These are phyloP conservation scores for Seira sanloemensis DNA, from an alignment of 2,888 invertebrate species.

Conservation along the genomic window DNA sequence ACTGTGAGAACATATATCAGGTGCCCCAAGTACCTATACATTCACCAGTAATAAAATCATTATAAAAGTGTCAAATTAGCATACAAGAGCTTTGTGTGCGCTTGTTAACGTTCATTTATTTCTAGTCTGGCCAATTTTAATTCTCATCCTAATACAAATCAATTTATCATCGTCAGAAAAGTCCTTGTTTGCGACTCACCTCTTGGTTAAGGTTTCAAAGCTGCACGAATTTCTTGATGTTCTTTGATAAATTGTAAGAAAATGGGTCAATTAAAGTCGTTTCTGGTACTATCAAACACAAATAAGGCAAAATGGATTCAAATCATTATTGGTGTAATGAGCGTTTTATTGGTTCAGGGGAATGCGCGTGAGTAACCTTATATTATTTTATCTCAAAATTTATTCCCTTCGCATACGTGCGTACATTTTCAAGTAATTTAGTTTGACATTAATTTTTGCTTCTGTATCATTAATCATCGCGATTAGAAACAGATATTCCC, in stretches of 20 bases:
- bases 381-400: background rate
- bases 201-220: background rate
- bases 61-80: background rate
- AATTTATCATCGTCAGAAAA: background rate
- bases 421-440: background rate
- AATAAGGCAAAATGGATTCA: background rate
- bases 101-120: no score
- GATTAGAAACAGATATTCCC: background rate
- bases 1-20: background rate
- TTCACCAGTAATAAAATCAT: background rate
- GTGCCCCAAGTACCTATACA: background rate
- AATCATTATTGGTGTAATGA: background rate
- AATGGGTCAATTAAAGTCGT: slow-evolving; percentile 5
- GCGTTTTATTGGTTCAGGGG: slow-evolving; percentile 10
- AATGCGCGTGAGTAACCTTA: slow-evolving; percentile 30
- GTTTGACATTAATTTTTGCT: background rate
- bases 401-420: background rate
- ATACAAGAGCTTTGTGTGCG: background rate
- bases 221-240: background rate
- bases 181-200: background rate
- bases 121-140: background rate
- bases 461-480: background rate
- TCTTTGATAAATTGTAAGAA: background rate
- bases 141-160: background rate
- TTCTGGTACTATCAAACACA: background rate